A percentile compares a stretch with the other conserved stretches of the same genome.
Conservation (phyloP, 2,113 vertebrate species). For the Aix galericulata region DNA sequence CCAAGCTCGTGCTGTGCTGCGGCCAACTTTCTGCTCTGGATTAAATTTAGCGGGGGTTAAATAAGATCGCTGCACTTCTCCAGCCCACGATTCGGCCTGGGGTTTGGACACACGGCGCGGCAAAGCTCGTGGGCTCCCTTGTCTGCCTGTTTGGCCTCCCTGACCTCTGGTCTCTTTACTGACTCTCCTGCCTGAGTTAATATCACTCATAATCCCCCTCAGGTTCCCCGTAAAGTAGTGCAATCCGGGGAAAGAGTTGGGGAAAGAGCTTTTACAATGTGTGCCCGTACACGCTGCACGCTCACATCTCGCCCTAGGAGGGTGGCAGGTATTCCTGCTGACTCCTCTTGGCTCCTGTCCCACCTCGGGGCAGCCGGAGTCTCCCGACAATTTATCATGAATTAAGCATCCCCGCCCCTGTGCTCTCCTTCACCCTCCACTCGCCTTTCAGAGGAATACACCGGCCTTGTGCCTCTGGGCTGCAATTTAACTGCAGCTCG, state of each 20-base stretch:
- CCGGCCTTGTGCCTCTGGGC: background rate
- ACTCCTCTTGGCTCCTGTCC: background rate
- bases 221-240: background rate
- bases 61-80: background rate
- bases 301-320: background rate
- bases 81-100: background rate
- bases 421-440: background rate
- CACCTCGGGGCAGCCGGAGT: background rate
- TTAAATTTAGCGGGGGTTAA: background rate
- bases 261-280: background rate
- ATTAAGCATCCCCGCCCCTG: background rate
- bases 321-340: background rate
- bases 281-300: background rate
- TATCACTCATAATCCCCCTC: background rate
- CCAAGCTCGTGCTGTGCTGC: background rate
- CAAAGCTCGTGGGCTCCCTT: background rate
- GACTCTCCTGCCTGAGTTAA: background rate
- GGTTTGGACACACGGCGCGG: background rate
- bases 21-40: conserved; percentile 33
- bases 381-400: conserved; percentile 6
- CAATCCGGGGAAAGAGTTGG: background rate
- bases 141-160: background rate
- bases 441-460: conserved; percentile 1
- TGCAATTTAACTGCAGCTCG: background rate
- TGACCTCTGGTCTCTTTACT: background rate